phyloP scores from a whole-genome alignment of 2,113 vertebrate genomes.

The Synodontis membranacea region DNA sequence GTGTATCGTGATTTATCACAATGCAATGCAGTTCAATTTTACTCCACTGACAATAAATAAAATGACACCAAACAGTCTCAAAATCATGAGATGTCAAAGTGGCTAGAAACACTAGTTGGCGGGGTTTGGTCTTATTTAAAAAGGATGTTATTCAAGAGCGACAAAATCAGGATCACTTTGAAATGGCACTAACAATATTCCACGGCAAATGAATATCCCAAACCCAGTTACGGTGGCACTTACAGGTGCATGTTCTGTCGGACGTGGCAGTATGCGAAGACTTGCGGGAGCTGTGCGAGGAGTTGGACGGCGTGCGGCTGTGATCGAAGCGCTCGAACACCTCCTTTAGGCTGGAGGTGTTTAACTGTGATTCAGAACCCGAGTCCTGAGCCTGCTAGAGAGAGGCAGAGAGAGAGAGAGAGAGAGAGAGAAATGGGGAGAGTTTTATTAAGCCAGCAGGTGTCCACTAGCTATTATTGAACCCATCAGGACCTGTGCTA shows the following conservation, averaged over 20 bases:
- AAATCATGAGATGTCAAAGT: background rate
- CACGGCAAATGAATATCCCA: background rate
- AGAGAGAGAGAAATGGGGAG: background rate
- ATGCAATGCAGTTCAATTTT: background rate
- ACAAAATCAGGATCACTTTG: too few relatives aligned
- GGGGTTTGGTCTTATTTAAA: background rate
- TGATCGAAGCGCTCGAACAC: slow-evolving; percentile 91
- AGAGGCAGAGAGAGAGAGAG: background rate
- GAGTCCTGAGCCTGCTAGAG: slow-evolving; percentile 84
- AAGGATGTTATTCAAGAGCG: background rate
- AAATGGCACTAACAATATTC: background rate
- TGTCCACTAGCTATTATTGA: background rate
- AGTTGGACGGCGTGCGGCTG: slow-evolving; percentile 88
- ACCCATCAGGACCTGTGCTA: too few relatives aligned
- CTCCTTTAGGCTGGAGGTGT: slow-evolving; percentile 94
- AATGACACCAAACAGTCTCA: background rate
- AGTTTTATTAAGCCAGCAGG: background rate
- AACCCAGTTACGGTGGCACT: slow-evolving; percentile 25
- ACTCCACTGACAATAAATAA: background rate
- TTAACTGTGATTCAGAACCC: slow-evolving; percentile 89
- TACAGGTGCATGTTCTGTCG: slow-evolving; percentile 89
- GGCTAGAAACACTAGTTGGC: background rate
- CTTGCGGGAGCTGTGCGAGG: slow-evolving; percentile 90
- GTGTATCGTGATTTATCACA: background rate
- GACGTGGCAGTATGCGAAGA: slow-evolving; percentile 91